A percentile compares a stretch with the other conserved stretches of the same genome.
These are phyloP conservation scores for Melospiza georgiana DNA, from an alignment of 2,113 vertebrate species.

Conservation along the genomic window DNA sequence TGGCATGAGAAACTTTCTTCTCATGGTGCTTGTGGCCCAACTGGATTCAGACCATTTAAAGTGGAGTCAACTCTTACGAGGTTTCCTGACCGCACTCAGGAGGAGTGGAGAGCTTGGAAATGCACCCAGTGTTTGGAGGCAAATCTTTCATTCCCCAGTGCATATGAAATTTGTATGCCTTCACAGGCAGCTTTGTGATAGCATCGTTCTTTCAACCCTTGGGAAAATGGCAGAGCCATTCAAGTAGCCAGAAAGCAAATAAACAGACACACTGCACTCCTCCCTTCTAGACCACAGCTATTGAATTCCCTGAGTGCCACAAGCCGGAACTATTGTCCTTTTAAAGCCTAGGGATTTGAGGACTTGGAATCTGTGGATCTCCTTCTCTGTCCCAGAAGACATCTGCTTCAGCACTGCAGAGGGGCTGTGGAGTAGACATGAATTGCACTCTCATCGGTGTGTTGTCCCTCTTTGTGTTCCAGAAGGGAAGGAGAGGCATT, in stretches of 20 bases:
- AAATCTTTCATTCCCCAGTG: slow-evolving; percentile 4
- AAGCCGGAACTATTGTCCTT: background rate
- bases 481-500: background rate
- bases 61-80: background rate
- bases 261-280: background rate
- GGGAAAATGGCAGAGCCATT: slow-evolving; percentile 40
- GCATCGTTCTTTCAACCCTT: slow-evolving; percentile 39
- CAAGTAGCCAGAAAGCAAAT: slow-evolving; percentile 5
- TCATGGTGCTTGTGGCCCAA: slow-evolving; percentile 37
- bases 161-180: slow-evolving; percentile 33
- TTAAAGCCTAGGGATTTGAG: background rate
- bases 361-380: background rate
- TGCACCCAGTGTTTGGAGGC: slow-evolving; percentile 9
- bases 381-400: background rate
- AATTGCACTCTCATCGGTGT: background rate
- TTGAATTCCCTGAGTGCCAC: background rate
- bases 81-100: background rate
- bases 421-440: background rate
- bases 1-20: slow-evolving; percentile 65
- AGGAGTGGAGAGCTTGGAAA: slow-evolving; percentile 47
- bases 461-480: background rate
- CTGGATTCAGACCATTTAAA: slow-evolving; percentile 52
- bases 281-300: background rate
- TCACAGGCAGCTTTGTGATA: slow-evolving; percentile 1
- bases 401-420: background rate